phyloP scores from a whole-genome alignment of 2,797 vertebrate genomes.

The Crocidura indochinensis region DNA sequence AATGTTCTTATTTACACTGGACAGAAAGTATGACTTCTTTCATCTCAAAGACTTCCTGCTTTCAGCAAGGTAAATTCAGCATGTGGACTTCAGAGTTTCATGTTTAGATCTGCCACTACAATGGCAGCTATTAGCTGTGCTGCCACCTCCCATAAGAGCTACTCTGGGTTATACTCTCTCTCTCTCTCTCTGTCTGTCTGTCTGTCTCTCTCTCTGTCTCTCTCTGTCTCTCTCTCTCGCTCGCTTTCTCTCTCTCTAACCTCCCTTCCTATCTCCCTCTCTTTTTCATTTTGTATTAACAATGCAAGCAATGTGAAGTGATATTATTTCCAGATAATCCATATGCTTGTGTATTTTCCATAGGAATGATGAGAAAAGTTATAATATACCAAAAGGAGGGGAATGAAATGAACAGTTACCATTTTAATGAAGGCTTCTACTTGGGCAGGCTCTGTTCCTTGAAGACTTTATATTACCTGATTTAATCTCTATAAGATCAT shows the following conservation, averaged over 20 bases:
- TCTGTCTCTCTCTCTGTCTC: no score
- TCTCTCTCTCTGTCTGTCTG: no score
- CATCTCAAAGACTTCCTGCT: not conserved
- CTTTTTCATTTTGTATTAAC: not conserved
- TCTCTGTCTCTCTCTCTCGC: no score
- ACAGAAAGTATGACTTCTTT: constrained; percentile 9
- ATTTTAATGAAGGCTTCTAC: not conserved
- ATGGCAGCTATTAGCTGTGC: not conserved
- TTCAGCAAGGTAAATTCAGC: not conserved
- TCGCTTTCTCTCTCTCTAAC: no score
- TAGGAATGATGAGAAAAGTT: not conserved
- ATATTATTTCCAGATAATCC: not conserved
- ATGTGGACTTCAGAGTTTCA: not conserved
- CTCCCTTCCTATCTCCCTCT: not conserved
- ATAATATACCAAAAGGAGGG: not conserved
- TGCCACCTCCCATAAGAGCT: no score
- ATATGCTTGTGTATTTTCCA: fast-evolving
- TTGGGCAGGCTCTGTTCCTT: not conserved
- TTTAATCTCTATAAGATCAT: not conserved
- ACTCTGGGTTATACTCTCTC: not conserved
- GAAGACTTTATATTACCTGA: not conserved
- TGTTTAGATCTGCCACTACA: not conserved
- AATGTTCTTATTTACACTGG: not conserved
- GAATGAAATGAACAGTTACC: no score
- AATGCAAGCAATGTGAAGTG: not conserved